Evolutionary conservation across 1,140 invertebrate species (phyloP).

Genomic region (Pseudomyrmex gracilis): DNA sequence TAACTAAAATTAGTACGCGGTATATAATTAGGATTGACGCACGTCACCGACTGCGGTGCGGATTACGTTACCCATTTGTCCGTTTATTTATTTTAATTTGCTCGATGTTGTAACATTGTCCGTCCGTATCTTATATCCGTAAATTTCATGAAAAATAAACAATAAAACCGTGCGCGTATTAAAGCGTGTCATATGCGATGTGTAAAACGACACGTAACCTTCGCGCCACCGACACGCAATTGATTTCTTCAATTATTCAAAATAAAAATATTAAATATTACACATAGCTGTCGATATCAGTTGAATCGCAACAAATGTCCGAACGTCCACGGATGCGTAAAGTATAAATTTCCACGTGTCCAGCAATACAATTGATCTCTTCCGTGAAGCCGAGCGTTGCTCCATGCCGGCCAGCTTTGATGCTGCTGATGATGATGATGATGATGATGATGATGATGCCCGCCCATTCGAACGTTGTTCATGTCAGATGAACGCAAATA

Average conservation of each 20-base stretch:
- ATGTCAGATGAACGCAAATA: constrained; percentile 1
- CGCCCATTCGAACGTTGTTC: constrained; percentile 4
- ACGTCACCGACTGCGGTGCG: constrained; percentile 16
- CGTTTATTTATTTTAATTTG: constrained; percentile 51
- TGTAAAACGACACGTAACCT: neutral
- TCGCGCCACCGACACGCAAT: neutral
- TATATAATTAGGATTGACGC: constrained; percentile 48
- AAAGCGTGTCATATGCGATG: too few relatives aligned
- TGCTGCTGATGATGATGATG: constrained; percentile 18
- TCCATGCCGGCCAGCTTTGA: neutral
- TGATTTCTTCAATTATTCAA: constrained; percentile 18
- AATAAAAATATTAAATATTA: constrained; percentile 16
- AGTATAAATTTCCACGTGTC: constrained; percentile 42
- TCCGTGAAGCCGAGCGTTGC: neutral
- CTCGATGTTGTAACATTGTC: neutral
- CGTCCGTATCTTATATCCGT: neutral
- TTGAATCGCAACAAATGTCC: constrained; percentile 23
- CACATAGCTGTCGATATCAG: constrained; percentile 30
- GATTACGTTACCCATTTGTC: constrained; percentile 39
- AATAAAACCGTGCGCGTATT: too few relatives aligned
- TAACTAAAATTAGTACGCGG: constrained; percentile 46
- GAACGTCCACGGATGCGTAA: constrained; percentile 5
- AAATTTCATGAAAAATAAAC: constrained; percentile 25
- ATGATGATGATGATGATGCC: constrained; percentile 18
- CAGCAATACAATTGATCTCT: constrained; percentile 5